A percentile compares a stretch with the other conserved stretches of the same genome.
Conservation (phyloP, 2,797 vertebrate genomes). For the Anableps anableps region DNA sequence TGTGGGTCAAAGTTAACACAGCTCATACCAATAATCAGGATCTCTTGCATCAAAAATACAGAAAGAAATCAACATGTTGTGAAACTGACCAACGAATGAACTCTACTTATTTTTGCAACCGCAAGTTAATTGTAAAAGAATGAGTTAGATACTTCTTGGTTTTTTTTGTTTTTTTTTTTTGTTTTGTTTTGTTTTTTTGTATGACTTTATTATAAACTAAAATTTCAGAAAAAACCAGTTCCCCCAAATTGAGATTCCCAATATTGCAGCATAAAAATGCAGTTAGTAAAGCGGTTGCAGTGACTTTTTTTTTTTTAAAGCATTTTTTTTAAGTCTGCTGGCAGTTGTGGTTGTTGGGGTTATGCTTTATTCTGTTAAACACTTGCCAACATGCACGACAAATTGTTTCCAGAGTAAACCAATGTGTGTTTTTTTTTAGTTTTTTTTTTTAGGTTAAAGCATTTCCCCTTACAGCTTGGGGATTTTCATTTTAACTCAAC, state of each 20-base stretch:
- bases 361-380: slow-evolving; percentile 21
- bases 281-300: slow-evolving; percentile 24
- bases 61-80: not conserved
- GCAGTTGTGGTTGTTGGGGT: slow-evolving; percentile 34
- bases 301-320: slow-evolving; percentile 36
- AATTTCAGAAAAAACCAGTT: slow-evolving; percentile 10
- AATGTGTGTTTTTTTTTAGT: too few relatives aligned
- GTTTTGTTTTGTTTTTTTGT: too few relatives aligned
- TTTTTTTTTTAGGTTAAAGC: not conserved
- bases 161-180: not conserved
- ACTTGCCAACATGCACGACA: slow-evolving; percentile 15
- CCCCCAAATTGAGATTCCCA: slow-evolving; percentile 5
- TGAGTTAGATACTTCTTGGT: not conserved
- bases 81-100: not conserved
- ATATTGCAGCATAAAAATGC: slow-evolving; percentile 11
- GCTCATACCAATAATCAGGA: not conserved
- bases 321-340: slow-evolving; percentile 30
- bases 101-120: not conserved
- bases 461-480: not conserved
- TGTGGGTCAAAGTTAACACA: not conserved
- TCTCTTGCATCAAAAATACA: not conserved
- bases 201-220: slow-evolving; percentile 7
- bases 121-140: not conserved
- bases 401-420: slow-evolving; percentile 26
- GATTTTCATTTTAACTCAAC: not conserved